These are phyloP conservation scores for Toxotes jaculatrix DNA, from an alignment of 2,113 vertebrate species.

Conservation along the genomic window DNA sequence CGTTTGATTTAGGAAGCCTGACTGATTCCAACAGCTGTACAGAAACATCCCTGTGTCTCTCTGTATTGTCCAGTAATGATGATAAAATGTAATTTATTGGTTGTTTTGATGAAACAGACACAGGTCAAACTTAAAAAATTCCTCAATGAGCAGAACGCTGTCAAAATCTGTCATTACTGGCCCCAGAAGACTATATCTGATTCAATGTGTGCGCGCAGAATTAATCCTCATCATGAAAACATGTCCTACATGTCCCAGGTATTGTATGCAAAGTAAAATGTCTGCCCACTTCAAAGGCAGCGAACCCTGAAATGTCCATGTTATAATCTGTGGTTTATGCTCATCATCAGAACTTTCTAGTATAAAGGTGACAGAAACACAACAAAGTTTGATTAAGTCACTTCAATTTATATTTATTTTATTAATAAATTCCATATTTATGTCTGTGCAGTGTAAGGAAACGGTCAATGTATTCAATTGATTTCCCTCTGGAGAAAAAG, in stretches of 20 bases:
- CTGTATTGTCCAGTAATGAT: too few relatives aligned
- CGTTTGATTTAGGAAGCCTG: not conserved
- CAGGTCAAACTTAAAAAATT: conserved; percentile 23
- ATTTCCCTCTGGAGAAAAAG: not conserved
- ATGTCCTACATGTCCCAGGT: conserved; percentile 5
- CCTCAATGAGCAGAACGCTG: not conserved
- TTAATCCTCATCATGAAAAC: not conserved
- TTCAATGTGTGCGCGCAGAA: not conserved
- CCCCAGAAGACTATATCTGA: conserved; percentile 1
- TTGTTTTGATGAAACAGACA: not conserved
- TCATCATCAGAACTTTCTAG: not conserved
- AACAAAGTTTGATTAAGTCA: not conserved
- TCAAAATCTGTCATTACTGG: conserved; percentile 6
- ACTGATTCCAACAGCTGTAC: not conserved
- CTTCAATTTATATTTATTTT: too few relatives aligned
- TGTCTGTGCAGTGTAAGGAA: not conserved
- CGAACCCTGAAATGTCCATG: not conserved
- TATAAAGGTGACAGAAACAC: not conserved
- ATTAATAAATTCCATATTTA: not conserved
- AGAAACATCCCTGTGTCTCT: not conserved
- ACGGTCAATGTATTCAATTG: not conserved
- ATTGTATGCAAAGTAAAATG: conserved; percentile 8
- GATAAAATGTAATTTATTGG: not conserved
- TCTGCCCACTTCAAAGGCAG: not conserved
- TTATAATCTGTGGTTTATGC: not conserved